These are phyloP conservation scores for Sceloporus tristichus DNA, from an alignment of 2,113 vertebrate genomes.

Conservation along the genomic window DNA sequence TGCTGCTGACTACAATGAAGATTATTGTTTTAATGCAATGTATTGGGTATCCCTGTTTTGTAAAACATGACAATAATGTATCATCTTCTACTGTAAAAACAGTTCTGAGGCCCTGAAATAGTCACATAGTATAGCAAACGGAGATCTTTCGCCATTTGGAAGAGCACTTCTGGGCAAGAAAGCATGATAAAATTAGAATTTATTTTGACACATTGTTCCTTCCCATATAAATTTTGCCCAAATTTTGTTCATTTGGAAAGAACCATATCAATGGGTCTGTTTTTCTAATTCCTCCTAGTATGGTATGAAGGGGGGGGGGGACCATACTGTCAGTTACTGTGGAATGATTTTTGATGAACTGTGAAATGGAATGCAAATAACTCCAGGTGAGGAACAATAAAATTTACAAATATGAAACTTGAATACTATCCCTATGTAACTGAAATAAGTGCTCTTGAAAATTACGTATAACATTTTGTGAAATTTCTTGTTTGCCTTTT, in stretches of 20 bases:
- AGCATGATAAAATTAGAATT: no score
- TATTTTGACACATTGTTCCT: neutral
- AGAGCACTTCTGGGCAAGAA: no score
- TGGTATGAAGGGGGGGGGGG: neutral
- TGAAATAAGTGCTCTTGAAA: neutral
- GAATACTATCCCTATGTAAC: neutral
- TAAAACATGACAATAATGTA: no score
- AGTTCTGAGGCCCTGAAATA: no score
- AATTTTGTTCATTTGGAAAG: neutral
- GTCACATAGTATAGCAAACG: no score
- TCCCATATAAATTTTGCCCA: neutral
- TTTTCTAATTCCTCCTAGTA: neutral
- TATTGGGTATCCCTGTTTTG: no score
- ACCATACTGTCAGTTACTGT: no score
- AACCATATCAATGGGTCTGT: neutral
- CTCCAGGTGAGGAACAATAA: neutral
- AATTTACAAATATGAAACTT: neutral
- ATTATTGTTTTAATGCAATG: no score
- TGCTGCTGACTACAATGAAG: no score
- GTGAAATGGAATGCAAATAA: neutral
- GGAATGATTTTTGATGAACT: neutral
- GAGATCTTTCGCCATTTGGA: no score
- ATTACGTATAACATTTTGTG: neutral
- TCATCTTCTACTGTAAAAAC: no score
- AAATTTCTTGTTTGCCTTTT: neutral